Conservation (phyloP, 2,113 vertebrate genomes). For the Atherinomorus stipes region DNA sequence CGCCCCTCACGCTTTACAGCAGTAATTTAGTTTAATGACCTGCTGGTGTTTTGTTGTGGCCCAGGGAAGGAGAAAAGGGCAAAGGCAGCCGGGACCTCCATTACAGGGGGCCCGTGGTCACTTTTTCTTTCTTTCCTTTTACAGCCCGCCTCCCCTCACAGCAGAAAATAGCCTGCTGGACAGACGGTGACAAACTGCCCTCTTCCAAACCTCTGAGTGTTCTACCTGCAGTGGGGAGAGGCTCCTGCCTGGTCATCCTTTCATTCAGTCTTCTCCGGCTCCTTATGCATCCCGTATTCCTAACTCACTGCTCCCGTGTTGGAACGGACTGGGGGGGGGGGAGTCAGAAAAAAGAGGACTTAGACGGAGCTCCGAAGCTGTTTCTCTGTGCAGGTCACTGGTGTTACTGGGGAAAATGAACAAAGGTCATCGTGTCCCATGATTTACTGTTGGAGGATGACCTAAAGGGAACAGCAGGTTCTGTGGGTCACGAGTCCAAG, state of each 20-base stretch:
- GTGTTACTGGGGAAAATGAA: neutral
- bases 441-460: too few relatives aligned
- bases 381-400: neutral
- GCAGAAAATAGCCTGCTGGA: conserved; percentile 51
- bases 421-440: neutral
- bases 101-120: conserved; percentile 38
- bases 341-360: conserved; percentile 15
- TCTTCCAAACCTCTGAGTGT: conserved; percentile 49
- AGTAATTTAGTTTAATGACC: conserved; percentile 76
- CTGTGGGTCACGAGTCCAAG: too few relatives aligned
- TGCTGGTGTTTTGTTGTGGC: conserved; percentile 29
- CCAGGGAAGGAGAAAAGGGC: conserved; percentile 16
- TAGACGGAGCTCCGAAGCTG: neutral
- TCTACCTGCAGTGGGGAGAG: conserved; percentile 54
- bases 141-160: neutral
- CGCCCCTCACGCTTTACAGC: conserved; percentile 63
- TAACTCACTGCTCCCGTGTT: conserved; percentile 19
- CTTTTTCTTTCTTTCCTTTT: neutral
- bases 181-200: conserved; percentile 69
- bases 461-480: too few relatives aligned
- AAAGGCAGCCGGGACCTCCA: conserved; percentile 24
- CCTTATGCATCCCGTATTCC: conserved; percentile 20
- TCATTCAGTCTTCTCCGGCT: conserved; percentile 27
- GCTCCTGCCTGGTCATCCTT: conserved; percentile 25
- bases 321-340: conserved; percentile 7